A percentile compares a stretch with the other conserved stretches of the same genome.
These are phyloP conservation scores for Caenorhabditis zanzibari DNA, from an alignment of 2,888 invertebrate species.

Conservation along the genomic window DNA sequence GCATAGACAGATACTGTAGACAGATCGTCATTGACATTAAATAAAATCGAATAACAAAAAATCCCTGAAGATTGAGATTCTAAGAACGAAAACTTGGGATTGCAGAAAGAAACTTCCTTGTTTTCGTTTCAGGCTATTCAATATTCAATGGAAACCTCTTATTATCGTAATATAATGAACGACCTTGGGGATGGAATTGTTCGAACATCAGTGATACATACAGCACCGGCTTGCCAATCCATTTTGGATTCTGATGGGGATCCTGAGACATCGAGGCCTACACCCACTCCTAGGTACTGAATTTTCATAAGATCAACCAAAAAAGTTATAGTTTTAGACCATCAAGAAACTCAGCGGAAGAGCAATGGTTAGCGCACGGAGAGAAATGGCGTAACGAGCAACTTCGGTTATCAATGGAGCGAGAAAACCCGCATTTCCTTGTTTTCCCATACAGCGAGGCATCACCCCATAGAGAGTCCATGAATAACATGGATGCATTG, in stretches of 20 bases:
- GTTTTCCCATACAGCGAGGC: constrained; percentile 73
- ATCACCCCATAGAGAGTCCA: constrained; percentile 71
- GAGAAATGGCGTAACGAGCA: constrained; percentile 81
- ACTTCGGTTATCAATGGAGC: constrained; percentile 78
- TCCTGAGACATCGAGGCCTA: constrained; percentile 59
- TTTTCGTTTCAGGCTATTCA: constrained; percentile 78
- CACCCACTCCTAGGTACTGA: constrained; percentile 66
- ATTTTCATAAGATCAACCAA: background rate
- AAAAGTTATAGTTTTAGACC: constrained; percentile 44
- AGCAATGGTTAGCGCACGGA: constrained; percentile 79
- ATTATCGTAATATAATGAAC: constrained; percentile 76
- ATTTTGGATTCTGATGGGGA: constrained; percentile 79
- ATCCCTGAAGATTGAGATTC: background rate
- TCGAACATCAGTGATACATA: constrained; percentile 81
- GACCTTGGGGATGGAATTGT: constrained; percentile 79
- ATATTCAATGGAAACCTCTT: constrained; percentile 80
- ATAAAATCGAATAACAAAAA: background rate
- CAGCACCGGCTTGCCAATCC: constrained; percentile 80
- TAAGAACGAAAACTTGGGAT: too few species aligned
- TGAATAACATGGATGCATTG: constrained; percentile 69
- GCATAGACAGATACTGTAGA: constrained; percentile 8
- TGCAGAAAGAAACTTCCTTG: constrained; percentile 2
- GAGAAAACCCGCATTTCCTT: constrained; percentile 71
- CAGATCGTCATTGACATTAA: background rate
- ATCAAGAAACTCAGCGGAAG: constrained; percentile 77